Percentiles rank a stretch among this genome's conserved stretches.
These are phyloP conservation scores for Sclerurus mexicanus DNA, from an alignment of 2,113 vertebrate genomes.

Conservation along the genomic window DNA sequence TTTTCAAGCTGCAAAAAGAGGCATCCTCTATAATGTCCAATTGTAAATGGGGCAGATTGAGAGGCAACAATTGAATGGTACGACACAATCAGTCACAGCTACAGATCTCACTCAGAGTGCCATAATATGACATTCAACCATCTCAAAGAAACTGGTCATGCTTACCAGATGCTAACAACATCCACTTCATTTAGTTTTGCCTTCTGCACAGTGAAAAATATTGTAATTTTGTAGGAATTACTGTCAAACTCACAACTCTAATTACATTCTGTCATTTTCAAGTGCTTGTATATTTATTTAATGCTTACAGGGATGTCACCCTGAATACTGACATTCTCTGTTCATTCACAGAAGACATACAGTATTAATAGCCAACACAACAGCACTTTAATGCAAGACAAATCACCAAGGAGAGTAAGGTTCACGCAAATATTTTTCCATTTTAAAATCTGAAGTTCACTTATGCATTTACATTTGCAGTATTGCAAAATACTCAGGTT, in stretches of 20 bases:
- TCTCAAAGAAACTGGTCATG: not conserved
- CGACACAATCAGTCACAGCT: not conserved
- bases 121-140: not conserved
- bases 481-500: not conserved
- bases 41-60: not conserved
- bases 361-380: not conserved
- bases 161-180: conserved; percentile 10
- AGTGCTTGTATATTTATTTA: not conserved
- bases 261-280: conserved; percentile 34
- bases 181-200: conserved; percentile 15
- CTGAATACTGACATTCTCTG: not conserved
- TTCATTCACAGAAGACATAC: not conserved
- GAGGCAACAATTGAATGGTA: not conserved
- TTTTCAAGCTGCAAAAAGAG: not conserved
- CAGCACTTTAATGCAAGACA: not conserved
- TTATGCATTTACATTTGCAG: not conserved
- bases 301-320: not conserved
- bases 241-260: conserved; percentile 19
- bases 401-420: not conserved
- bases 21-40: not conserved
- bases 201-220: conserved; percentile 26
- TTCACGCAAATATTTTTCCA: not conserved
- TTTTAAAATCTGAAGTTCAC: not conserved
- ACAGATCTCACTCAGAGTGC: not conserved
- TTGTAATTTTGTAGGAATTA: conserved; percentile 35